phyloP scores from a whole-genome alignment of 2,888 invertebrate genomes.

The Tribolium freemani region DNA sequence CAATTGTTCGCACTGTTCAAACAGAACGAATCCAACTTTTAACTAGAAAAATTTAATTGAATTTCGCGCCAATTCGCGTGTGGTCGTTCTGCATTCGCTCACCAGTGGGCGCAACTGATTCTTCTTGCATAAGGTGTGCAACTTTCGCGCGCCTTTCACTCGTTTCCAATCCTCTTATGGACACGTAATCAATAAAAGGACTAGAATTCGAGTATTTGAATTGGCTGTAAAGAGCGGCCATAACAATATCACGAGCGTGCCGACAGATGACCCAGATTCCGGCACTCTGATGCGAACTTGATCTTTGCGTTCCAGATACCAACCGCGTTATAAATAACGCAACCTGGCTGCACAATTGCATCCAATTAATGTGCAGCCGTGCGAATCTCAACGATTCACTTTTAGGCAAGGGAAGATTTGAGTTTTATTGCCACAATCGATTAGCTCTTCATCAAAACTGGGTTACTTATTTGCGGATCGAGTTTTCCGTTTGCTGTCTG shows the following conservation, averaged over 20 bases:
- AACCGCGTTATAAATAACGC: constrained; percentile 38
- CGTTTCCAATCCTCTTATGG: not conserved
- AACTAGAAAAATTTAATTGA: not conserved
- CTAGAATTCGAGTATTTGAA: not conserved
- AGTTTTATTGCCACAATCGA: not conserved
- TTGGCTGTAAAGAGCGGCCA: constrained; percentile 9
- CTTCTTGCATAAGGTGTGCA: not conserved
- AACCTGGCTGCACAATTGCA: constrained; percentile 17
- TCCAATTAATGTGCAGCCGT: not conserved
- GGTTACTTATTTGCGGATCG: too few relatives aligned
- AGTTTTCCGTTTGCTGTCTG: too few relatives aligned
- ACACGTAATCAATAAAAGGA: constrained; percentile 2
- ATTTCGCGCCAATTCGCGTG: not conserved
- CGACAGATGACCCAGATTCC: constrained; percentile 47
- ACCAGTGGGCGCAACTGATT: not conserved
- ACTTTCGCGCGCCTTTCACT: not conserved
- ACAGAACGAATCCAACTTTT: not conserved
- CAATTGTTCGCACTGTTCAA: not conserved
- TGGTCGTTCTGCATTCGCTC: not conserved
- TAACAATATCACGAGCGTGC: constrained; percentile 30
- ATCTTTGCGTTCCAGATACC: constrained; percentile 47
- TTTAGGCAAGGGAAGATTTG: not conserved
- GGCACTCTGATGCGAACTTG: constrained; percentile 45
- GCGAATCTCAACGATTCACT: not conserved
- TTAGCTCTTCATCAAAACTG: too few relatives aligned